phyloP scores from a whole-genome alignment of 2,888 invertebrate genomes.

The Chaetogeoica ovagalla region DNA sequence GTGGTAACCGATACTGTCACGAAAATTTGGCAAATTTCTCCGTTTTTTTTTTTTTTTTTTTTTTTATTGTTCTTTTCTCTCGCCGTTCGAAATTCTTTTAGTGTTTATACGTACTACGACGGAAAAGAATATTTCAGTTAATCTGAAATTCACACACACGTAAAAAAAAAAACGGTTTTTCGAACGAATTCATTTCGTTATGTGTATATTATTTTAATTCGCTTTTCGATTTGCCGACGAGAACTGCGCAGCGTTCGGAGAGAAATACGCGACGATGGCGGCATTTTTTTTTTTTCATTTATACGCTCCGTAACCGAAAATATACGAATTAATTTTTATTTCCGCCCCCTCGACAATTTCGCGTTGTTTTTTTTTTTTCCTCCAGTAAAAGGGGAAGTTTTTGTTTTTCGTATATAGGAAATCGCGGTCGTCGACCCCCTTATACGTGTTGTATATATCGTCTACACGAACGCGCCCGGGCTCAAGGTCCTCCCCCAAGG shows the following conservation, averaged over 20 bases:
- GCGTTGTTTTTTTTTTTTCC: neutral
- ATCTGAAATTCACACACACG: no score
- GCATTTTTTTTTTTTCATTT: neutral
- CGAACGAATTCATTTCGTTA: neutral
- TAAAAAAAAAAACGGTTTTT: no score
- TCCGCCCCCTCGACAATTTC: neutral
- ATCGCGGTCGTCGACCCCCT: slow-evolving; percentile 44
- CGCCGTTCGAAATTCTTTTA: no score
- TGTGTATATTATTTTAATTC: neutral
- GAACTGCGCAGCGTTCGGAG: neutral
- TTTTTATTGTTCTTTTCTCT: no score
- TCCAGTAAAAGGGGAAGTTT: slow-evolving; percentile 14
- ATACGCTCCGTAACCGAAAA: neutral
- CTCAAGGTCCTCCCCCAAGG: slow-evolving; percentile 51
- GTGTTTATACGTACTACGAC: no score
- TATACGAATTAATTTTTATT: neutral
- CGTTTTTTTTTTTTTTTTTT: no score
- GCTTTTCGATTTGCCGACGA: neutral
- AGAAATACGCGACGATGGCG: no score
- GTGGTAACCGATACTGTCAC: no score
- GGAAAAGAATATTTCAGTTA: no score
- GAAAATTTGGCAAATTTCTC: no score
- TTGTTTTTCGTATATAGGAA: slow-evolving; percentile 1
- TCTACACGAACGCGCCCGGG: slow-evolving; percentile 33
- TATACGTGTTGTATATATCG: neutral